Conservation (phyloP, 2,797 vertebrate genomes). For the Onychomys torridus region DNA sequence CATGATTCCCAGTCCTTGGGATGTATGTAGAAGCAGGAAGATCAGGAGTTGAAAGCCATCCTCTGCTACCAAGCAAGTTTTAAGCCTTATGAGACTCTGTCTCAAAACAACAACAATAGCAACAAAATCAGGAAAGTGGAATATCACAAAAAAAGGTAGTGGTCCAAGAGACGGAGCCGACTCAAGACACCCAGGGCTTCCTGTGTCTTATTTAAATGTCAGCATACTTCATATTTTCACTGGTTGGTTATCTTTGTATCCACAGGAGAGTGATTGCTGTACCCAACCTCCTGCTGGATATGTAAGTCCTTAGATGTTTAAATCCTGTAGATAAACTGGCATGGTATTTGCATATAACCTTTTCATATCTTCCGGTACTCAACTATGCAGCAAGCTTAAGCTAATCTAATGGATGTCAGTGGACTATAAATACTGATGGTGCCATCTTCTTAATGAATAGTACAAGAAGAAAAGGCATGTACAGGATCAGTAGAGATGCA, state of each 20-base stretch:
- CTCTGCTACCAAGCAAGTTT: not conserved
- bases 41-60: not conserved
- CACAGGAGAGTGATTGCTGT: not conserved
- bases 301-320: not conserved
- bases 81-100: not conserved
- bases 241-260: not conserved
- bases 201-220: not conserved
- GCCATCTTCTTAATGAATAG: not conserved
- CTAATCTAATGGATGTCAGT: not conserved
- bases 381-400: not conserved
- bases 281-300: not conserved
- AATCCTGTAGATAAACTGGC: not conserved
- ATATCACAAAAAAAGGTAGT: not conserved
- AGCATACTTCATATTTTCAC: conserved; percentile 34
- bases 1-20: not conserved
- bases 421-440: not conserved
- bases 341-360: not conserved
- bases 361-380: not conserved
- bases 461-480: not conserved
- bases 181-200: not conserved
- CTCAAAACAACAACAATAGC: not conserved
- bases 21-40: not conserved
- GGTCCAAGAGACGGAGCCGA: not conserved
- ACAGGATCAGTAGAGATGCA: not conserved
- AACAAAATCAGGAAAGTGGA: not conserved